Evolutionary conservation across 2,888 invertebrate species (phyloP).

Genomic region (Caenorhabditis doughertyi): DNA sequence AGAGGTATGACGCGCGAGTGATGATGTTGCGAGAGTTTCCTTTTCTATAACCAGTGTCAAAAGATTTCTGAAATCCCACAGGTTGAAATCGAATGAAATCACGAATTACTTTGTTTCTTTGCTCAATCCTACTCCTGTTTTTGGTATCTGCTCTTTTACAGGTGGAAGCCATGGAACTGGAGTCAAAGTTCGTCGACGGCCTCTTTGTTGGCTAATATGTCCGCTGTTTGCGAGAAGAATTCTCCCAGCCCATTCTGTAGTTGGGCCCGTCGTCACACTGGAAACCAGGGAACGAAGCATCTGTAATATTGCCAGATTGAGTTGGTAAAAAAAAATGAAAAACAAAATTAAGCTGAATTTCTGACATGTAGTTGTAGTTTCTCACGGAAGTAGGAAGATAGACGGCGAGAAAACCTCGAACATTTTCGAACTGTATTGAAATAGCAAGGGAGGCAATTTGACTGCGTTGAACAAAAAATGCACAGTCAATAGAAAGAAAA

Average conservation of each 20-base stretch:
- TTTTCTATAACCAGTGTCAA: conserved; percentile 60
- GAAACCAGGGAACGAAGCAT: conserved; percentile 61
- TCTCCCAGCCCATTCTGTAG: conserved; percentile 44
- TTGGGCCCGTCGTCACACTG: conserved; percentile 22
- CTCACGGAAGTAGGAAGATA: too few relatives aligned
- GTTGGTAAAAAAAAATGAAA: background rate
- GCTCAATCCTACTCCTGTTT: conserved; percentile 32
- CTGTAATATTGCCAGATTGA: conserved; percentile 13
- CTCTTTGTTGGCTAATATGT: conserved; percentile 49
- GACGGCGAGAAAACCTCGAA: too few relatives aligned
- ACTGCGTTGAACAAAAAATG: too few relatives aligned
- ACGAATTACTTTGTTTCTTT: conserved; percentile 65
- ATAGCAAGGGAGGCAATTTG: too few relatives aligned
- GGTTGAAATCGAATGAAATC: too few relatives aligned
- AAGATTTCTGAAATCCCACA: conserved; percentile 62
- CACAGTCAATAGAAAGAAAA: too few relatives aligned
- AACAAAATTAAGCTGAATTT: too few relatives aligned
- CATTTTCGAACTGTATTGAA: too few relatives aligned
- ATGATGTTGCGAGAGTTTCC: conserved; percentile 34
- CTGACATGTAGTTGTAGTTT: too few relatives aligned
- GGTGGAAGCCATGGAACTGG: conserved; percentile 76
- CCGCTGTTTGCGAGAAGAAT: conserved; percentile 15
- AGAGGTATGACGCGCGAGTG: background rate
- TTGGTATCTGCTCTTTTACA: conserved; percentile 52
- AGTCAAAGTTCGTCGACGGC: conserved; percentile 73